A percentile compares a stretch with the other conserved stretches of the same genome.
These are phyloP conservation scores for Macroramphosus scolopax DNA, from an alignment of 2,797 vertebrate species.

Conservation along the genomic window DNA sequence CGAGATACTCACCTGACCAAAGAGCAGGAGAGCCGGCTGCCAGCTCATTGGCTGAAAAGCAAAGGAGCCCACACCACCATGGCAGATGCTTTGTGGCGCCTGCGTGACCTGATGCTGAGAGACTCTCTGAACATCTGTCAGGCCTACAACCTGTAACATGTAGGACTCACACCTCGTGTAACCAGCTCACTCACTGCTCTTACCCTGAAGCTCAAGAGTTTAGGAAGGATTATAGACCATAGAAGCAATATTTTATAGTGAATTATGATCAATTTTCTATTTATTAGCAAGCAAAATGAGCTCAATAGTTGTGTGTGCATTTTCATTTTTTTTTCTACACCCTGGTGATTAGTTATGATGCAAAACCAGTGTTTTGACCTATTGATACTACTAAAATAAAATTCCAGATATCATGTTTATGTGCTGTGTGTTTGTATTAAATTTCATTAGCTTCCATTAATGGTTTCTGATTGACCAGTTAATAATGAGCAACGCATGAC, in stretches of 20 bases:
- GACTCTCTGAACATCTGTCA: conserved; percentile 97
- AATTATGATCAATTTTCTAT: conserved; percentile 73
- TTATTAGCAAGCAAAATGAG: conserved; percentile 69
- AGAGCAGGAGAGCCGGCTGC: conserved; percentile 95
- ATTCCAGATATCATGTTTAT: conserved; percentile 9
- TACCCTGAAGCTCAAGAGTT: conserved; percentile 38
- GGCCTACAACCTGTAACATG: conserved; percentile 90
- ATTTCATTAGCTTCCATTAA: not conserved
- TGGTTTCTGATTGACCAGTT: not conserved
- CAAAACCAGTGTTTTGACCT: conserved; percentile 45
- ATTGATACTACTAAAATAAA: conserved; percentile 67
- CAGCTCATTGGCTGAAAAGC: conserved; percentile 97
- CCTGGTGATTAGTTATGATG: conserved; percentile 47
- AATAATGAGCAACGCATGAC: no score
- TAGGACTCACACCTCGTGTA: conserved; percentile 74
- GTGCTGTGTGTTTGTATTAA: not conserved
- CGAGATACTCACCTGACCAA: conserved; percentile 90
- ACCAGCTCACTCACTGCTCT: conserved; percentile 59
- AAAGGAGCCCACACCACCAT: conserved; percentile 98
- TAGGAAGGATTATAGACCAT: conserved; percentile 51
- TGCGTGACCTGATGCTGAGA: conserved; percentile 95
- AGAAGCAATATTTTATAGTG: conserved; percentile 77
- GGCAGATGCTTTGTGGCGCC: conserved; percentile 95
- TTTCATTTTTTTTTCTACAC: conserved; percentile 57
- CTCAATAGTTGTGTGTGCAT: conserved; percentile 60